Base-by-base conservation (phyloP, 2,888 invertebrate species). In the Dicyrtoma fusca region DNA sequence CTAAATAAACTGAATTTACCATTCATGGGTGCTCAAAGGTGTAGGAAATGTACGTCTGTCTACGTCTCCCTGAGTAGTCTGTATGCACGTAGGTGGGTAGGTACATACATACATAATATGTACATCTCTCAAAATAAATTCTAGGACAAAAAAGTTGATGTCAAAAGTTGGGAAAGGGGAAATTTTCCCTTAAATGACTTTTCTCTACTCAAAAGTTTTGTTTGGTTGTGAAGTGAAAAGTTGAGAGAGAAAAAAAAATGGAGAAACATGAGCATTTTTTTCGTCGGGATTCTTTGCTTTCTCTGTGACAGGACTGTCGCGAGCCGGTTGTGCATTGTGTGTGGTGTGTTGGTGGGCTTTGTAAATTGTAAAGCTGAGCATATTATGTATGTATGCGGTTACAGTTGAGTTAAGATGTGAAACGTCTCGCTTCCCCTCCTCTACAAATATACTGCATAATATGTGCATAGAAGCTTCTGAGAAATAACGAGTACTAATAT, bases 91-190 rank as follows among this genome's bases (percentile, higher is more conserved):
- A 11, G 45, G 13, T 45, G 45, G 45, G n/a, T n/a, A n/a, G n/a
- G n/a, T n/a, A n/a, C n/a, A 34, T 34, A 34, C 34, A 34, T 34
- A 34, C 8, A 34, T 45, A 45, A 13, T 11, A 11, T 45, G 11
- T 10, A 13, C 45, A 11, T 59, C 25, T 26, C 26, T 59, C 26
- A 61, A 42, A 42, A 61, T 61, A 61, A 61, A 42, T 61, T 19
- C 23, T 57, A 61, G 61, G 42, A 61, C 61, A 61, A 61, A 61
- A 61, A 61, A 61, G 61, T 42, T 61, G 26, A 61, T 34, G 42
- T 61, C 61, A n/a, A 61, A 61, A 61, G 61, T 61, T 61, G 42
- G 19, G 26, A 61, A n/a, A 61, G 42, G 8, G 34, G 34, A 34
- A 61, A 61, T 34, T 61, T 61, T 61, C 44, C 42, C 42, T 42